phyloP scores from a whole-genome alignment of 1,140 invertebrate species.

The Anastrepha ludens region DNA sequence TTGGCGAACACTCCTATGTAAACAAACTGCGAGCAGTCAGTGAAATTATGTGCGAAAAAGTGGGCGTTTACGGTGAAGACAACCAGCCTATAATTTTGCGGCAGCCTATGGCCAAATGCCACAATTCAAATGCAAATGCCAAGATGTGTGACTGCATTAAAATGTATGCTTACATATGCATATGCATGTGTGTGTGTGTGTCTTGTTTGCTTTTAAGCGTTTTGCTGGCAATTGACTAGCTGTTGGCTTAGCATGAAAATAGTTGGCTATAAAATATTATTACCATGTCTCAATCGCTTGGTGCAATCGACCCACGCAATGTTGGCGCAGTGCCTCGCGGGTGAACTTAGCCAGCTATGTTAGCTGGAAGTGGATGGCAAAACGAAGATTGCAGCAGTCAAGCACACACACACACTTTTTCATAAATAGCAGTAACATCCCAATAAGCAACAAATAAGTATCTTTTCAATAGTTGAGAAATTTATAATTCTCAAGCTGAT shows the following conservation, averaged over 20 bases:
- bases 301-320: conserved; percentile 9
- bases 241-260: conserved; percentile 48
- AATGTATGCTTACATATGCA: background rate
- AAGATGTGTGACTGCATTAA: background rate
- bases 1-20: background rate
- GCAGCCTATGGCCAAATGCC: conserved; percentile 17
- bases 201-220: background rate
- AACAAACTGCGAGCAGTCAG: background rate
- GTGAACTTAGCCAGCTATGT: too few relatives aligned
- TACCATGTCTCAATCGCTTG: conserved; percentile 41
- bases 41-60: conserved; percentile 41
- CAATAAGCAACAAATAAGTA: too few relatives aligned
- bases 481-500: too few relatives aligned
- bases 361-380: background rate
- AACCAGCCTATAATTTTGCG: conserved; percentile 11
- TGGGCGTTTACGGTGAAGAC: conserved; percentile 22
- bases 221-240: conserved; percentile 16
- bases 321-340: background rate
- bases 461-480: too few relatives aligned
- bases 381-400: background rate
- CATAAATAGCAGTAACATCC: too few relatives aligned
- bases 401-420: background rate
- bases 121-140: conserved; percentile 27
- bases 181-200: background rate
- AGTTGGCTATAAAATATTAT: conserved; percentile 48